A percentile compares a stretch with the other conserved stretches of the same genome.
Conservation (phyloP, 64 coral and sea anemone genomes). For the Anthopleura sola region DNA sequence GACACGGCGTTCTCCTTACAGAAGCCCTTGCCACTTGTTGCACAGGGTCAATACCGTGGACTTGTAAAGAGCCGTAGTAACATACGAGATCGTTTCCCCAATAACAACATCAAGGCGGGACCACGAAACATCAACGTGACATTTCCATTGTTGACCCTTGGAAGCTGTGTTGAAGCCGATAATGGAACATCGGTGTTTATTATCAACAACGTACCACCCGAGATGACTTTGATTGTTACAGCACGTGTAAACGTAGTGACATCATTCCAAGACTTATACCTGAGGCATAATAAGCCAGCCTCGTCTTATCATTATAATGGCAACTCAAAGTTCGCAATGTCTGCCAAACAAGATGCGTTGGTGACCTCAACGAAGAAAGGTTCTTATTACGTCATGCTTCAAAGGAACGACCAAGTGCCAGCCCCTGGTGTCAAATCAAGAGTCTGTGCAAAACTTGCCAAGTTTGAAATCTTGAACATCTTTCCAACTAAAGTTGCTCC, state of each 20-base stretch:
- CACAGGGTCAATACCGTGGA: conserved; percentile 47
- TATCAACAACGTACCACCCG: conserved; percentile 53
- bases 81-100: conserved; percentile 48
- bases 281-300: conserved; percentile 62
- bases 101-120: conserved; percentile 67
- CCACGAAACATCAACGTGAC: conserved; percentile 59
- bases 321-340: conserved; percentile 39
- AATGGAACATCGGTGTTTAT: conserved; percentile 31
- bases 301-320: conserved; percentile 65
- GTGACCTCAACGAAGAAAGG: conserved; percentile 45
- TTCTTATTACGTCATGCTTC: conserved; percentile 56
- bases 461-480: conserved; percentile 71
- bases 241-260: conserved; percentile 16
- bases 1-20: conserved; percentile 42
- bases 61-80: conserved; percentile 85
- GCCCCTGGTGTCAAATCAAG: conserved; percentile 2
- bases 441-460: conserved; percentile 59
- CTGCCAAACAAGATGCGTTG: conserved; percentile 74
- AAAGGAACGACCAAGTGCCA: conserved; percentile 20
- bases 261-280: conserved; percentile 62
- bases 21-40: conserved; percentile 32
- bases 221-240: conserved; percentile 52
- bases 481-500: conserved; percentile 51
- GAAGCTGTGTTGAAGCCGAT: conserved; percentile 30
- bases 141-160: conserved; percentile 55